Evolutionary conservation across 2,113 vertebrate genomes (phyloP), one percentile per base, ranked within the genome.

Genomic region (Panthera uncia): DNA sequence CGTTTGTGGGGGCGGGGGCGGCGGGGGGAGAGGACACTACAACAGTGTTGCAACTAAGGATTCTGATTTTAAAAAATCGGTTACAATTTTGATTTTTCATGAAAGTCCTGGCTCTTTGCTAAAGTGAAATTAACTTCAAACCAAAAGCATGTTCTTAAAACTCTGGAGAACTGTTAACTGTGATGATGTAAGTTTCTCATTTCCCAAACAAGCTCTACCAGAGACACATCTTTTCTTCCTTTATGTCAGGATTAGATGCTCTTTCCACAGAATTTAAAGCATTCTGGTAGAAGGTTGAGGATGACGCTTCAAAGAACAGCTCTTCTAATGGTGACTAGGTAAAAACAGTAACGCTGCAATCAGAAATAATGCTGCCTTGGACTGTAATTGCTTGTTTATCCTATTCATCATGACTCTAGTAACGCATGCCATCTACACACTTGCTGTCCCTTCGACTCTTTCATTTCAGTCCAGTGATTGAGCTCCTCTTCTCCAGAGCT

Each of bases 391-490:
- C 71, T 4, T 5, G 0, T 12, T 91, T 0, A 29, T 14, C 31
- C 95, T 4, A 2, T 31, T 55, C 91, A 6, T 98, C 99, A 99
- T 0, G 99, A 99, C 96, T 99, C 99, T 84, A 99, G 98, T 68
- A 99, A 98, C 79, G 99, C 99, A 93, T 99, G 99, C 99, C 99
- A 99, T 63, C 98, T 99, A 97, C 99, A 99, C 85, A 99, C 99
- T 98, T 99, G 99, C 98, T 99, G 99, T 98, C 99, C 99, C 98
- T 99, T 99, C 0, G 99, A 99, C 97, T 99, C 99, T 95, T 99
- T 99, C 99, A 99, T 99, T 98, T 99, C 99, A 96, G 99, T 99
- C 99, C 99, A 99, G 98, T 99, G 99, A 82, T 98, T 99, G 93
- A 99, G 99, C 96, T 99, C 99, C 12, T 99, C 99, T 98, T 99